Evolutionary conservation across 2,113 vertebrate species (phyloP).

Genomic region (Pseudorasbora parva): DNA sequence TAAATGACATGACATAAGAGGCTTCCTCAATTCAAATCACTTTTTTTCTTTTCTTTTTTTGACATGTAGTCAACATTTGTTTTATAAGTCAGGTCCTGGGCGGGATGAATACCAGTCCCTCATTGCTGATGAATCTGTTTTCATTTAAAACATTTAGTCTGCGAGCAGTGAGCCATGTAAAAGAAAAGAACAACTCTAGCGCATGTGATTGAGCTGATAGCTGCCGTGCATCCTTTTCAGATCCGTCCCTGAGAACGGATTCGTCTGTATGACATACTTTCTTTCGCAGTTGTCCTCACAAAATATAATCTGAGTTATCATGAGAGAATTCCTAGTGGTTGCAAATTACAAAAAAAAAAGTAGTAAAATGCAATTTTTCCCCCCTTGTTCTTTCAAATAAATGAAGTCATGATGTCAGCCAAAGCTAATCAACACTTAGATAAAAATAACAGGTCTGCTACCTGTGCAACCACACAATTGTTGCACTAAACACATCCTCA

Average conservation of each 20-base stretch:
- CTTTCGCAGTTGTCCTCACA: neutral
- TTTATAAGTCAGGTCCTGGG: conserved; percentile 1
- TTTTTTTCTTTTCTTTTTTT: neutral
- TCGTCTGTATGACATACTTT: neutral
- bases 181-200: conserved; percentile 41
- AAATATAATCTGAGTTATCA: neutral
- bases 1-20: neutral
- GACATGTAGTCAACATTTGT: neutral
- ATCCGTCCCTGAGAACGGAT: neutral
- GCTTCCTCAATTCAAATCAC: neutral
- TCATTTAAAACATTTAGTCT: conserved; percentile 49
- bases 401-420: conserved; percentile 6
- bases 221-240: conserved; percentile 11
- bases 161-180: conserved; percentile 44
- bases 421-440: conserved; percentile 7
- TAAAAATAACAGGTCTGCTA: conserved; percentile 26
- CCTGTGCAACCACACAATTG: conserved; percentile 41
- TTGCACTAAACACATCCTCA: conserved; percentile 41
- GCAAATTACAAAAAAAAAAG: neutral
- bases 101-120: conserved; percentile 14
- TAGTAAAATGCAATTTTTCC: neutral
- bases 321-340: neutral
- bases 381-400: neutral
- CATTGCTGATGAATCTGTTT: conserved; percentile 49
- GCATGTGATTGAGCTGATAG: conserved; percentile 24